Evolutionary conservation across 2,113 vertebrate genomes (phyloP), one percentile per base, ranked within the genome.

Genomic region (Cyanocitta stelleri): DNA sequence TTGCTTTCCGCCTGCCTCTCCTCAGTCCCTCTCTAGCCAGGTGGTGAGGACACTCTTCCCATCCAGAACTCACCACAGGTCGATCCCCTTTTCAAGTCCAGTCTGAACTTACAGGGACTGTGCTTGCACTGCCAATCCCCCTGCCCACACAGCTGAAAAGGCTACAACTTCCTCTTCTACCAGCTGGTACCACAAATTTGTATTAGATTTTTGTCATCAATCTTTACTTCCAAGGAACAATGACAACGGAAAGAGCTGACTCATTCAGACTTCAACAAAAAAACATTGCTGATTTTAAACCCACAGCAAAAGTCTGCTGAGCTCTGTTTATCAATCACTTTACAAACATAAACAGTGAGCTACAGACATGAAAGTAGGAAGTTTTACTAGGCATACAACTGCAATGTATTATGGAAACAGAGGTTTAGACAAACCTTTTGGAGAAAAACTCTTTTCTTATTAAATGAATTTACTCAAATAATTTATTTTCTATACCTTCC

Each of bases 121-220:
- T 27, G 12, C 9, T 23, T 29, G 13, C 12, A 7, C 16, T 49
- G 24, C 0, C 0, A 33, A 43, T 21, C 5, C 5, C 33, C 10
- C 10, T 72, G 16, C 22, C 20, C 30, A 21, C 33, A 18, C 1
- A 37, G 26, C 29, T 71, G 9, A 32, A 74, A 71, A 71, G 26
- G n/a, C 35, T 23, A 10, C 0, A 0, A 5, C 24, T 72, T 59
- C 35, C 41, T 86, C 33, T 80, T 85, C 33, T 48, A 17, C 22
- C 6, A 20, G 20, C 29, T 52, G 30, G 13, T 64, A 23, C 9
- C 8, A 35, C 22, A 54, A 11, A 3, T 14, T 61, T 54, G 76
- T 72, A 62, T n/a, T 39, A 27, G 16, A 16, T 64, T 61, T 93
- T 62, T 21, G 17, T 27, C 33, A 29, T 43, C 9, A 14, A 1